Evolutionary conservation across 2,113 vertebrate genomes (phyloP).

Genomic region (Muntiacus reevesi): DNA sequence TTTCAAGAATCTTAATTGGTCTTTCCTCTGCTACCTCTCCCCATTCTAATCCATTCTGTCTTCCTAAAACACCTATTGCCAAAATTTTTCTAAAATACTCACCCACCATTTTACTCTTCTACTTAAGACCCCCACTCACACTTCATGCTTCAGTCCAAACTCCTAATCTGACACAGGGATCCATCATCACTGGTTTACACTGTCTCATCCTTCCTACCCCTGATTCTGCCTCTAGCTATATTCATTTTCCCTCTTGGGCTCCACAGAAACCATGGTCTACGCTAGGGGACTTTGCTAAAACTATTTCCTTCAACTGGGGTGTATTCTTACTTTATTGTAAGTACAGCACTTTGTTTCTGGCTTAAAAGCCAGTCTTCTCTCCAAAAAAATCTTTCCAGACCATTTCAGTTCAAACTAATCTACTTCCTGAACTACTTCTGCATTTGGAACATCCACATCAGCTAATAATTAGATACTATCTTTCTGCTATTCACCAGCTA

Average conservation of each 20-base stretch:
- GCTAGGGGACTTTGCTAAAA: neutral
- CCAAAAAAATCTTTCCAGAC: constrained; percentile 7
- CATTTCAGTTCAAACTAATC: neutral
- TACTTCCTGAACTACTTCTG: neutral
- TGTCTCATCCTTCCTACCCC: neutral
- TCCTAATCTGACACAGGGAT: neutral
- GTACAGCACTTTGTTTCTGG: constrained; percentile 11
- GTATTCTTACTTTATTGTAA: constrained; percentile 9
- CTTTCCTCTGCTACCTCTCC: neutral
- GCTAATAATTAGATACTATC: neutral
- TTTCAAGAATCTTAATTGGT: neutral
- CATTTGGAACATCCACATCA: neutral
- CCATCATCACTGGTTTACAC: neutral
- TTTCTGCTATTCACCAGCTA: neutral
- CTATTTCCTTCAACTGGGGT: neutral
- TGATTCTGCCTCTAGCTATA: neutral
- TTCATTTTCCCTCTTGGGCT: neutral
- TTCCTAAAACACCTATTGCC: neutral
- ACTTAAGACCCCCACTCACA: neutral
- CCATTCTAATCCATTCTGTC: neutral
- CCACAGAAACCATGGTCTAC: neutral
- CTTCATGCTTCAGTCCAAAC: neutral
- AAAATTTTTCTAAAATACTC: constrained; percentile 19
- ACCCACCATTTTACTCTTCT: neutral
- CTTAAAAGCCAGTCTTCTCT: constrained; percentile 9